Base-by-base conservation (phyloP, 2,797 vertebrate species). In the Gila robusta region DNA sequence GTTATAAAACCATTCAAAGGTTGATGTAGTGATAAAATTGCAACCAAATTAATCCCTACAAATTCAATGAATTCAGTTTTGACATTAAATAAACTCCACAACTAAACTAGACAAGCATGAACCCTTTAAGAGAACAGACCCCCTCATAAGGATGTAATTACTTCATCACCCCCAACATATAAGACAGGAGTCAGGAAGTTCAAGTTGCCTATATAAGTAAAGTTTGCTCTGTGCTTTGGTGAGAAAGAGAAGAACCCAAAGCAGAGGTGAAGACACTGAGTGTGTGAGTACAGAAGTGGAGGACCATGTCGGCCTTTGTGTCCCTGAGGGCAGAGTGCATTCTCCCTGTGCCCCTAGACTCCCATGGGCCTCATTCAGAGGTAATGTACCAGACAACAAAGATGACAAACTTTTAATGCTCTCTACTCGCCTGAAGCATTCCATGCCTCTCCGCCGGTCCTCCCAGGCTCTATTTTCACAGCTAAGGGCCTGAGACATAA, bases 381-480 rank as follows among this genome's bases (percentile, higher is more conserved):
- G 89, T 95, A 96, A 95, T 95, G 93, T 95, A 95, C 90, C 95
- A 95, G 93, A 95, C 93, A 94, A 92, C 94, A 92, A 89, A 93
- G 92, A 94, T 95, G 92, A 94, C 89, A 90, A 89, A 87, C 88
- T 91, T 90, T 91, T 83, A 89, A 91, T 89, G 88, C 82, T 86
- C 84, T 89, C 78, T 83, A 83, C 86, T 86, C 78, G 81, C 76
- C 87, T 79, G 85, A 88, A 90, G 87, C 90, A 89, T 88, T 84
- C 82, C 87, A 83, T 71, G 59, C 47, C 79, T 89, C 81, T 70
- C 78, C 59, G 62, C 67, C 32, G 23, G 69, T 88, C 86, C 81
- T 87, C 82, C 56, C 11, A 82, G 39, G 77, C 73, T 82, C 74
- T 85, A 82, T 88, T 87, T 89, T 80, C 81, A 82, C 86, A 84